A percentile compares a stretch with the other conserved stretches of the same genome.
Evolutionary conservation across 2,797 vertebrate species (phyloP).

Genomic region (Gallinago stenura): DNA sequence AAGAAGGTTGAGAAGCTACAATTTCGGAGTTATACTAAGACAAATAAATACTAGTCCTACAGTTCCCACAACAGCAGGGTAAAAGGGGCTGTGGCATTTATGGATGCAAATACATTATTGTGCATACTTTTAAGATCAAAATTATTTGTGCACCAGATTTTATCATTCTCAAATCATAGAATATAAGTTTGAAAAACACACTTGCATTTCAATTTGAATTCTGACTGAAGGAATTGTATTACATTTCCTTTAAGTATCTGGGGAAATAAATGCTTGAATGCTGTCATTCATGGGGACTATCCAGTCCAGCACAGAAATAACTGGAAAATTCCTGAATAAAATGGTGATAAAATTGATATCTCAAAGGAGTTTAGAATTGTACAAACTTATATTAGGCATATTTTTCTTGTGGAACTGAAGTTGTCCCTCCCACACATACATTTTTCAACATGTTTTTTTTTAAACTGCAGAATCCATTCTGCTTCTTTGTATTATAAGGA

Average conservation of each 20-base stretch:
- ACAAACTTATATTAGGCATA: background rate
- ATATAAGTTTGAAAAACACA: background rate
- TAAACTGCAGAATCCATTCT: background rate
- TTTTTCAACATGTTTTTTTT: background rate
- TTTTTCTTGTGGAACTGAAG: background rate
- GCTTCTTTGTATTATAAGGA: background rate
- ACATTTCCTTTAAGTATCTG: background rate
- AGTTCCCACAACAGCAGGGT: background rate
- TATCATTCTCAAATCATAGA: background rate
- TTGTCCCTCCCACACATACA: accelerated
- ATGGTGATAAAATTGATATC: background rate
- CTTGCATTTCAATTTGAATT: background rate
- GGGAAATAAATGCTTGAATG: background rate
- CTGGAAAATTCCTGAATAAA: background rate
- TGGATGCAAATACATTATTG: background rate
- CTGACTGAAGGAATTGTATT: background rate
- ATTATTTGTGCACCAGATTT: background rate
- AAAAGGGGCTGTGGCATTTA: background rate
- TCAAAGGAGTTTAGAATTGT: background rate
- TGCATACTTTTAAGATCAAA: background rate
- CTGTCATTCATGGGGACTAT: background rate
- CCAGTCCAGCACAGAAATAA: background rate
- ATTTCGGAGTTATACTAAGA: background rate
- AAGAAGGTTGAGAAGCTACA: background rate
- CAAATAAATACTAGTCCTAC: background rate